Evolutionary conservation across 2,797 vertebrate genomes (phyloP).

Genomic region (Hydrolagus colliei): DNA sequence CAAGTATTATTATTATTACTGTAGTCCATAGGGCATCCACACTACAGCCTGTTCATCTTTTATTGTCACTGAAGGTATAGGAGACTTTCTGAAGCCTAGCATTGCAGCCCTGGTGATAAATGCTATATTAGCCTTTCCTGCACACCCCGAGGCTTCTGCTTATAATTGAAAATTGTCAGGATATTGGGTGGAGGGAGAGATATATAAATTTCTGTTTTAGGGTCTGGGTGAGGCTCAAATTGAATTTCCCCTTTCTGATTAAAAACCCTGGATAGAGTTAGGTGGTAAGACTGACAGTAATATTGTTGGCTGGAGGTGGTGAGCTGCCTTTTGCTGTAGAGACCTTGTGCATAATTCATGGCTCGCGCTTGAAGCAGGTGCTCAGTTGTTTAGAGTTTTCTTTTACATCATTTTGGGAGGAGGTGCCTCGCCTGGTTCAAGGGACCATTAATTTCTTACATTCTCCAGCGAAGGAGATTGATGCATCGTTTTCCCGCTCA

Average conservation of each 20-base stretch:
- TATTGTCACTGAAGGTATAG: constrained; percentile 8
- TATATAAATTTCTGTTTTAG: not conserved
- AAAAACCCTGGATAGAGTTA: not conserved
- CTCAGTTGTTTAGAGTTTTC: not conserved
- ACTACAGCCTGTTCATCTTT: constrained; percentile 4
- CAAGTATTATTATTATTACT: too few relatives aligned
- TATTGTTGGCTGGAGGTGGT: not conserved
- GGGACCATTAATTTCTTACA: not conserved
- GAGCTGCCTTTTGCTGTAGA: not conserved
- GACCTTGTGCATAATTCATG: not conserved
- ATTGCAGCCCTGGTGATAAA: constrained; percentile 12
- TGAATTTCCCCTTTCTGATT: not conserved
- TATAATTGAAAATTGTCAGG: not conserved
- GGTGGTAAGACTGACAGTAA: not conserved
- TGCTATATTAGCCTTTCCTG: constrained; percentile 21
- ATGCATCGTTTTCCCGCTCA: not conserved
- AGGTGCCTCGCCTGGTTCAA: not conserved
- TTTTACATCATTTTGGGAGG: not conserved
- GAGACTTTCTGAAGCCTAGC: constrained; percentile 10
- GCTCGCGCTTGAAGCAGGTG: not conserved
- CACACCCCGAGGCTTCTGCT: not conserved
- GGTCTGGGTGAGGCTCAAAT: constrained; percentile 7
- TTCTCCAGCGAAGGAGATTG: not conserved
- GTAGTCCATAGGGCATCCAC: not conserved
- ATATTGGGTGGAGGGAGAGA: not conserved